Evolutionary conservation across 2,797 vertebrate genomes (phyloP).

Genomic region (Eulemur rubriventer): DNA sequence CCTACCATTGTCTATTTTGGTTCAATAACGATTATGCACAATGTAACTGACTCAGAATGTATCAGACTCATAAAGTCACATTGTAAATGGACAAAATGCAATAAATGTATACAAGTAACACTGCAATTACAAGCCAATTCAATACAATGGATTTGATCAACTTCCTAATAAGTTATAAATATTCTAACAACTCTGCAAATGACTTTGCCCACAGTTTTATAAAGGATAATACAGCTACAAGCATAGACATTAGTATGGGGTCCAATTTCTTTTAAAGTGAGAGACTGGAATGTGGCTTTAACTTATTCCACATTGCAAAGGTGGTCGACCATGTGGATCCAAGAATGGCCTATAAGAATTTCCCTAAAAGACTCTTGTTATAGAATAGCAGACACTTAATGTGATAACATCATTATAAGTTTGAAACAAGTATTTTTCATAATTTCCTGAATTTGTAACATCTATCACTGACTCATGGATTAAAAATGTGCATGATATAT

Average conservation of each 20-base stretch:
- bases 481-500: neutral
- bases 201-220: neutral
- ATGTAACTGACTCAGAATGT: constrained; percentile 30
- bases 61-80: constrained; percentile 43
- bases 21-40: constrained; percentile 58
- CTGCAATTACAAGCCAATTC: constrained; percentile 57
- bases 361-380: neutral
- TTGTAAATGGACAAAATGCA: constrained; percentile 56
- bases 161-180: constrained; percentile 53
- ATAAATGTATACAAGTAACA: constrained; percentile 52
- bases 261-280: neutral
- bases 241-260: neutral
- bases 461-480: neutral
- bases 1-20: constrained; percentile 43
- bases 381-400: neutral
- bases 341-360: neutral
- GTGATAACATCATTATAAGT: neutral
- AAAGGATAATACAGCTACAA: neutral
- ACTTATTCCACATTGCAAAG: neutral
- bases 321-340: neutral
- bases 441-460: neutral
- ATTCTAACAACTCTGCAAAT: constrained; percentile 46
- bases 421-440: neutral
- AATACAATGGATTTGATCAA: constrained; percentile 59
- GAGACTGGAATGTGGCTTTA: neutral